Evolutionary conservation across 2,888 invertebrate species (phyloP).

Genomic region (Noctua janthina): DNA sequence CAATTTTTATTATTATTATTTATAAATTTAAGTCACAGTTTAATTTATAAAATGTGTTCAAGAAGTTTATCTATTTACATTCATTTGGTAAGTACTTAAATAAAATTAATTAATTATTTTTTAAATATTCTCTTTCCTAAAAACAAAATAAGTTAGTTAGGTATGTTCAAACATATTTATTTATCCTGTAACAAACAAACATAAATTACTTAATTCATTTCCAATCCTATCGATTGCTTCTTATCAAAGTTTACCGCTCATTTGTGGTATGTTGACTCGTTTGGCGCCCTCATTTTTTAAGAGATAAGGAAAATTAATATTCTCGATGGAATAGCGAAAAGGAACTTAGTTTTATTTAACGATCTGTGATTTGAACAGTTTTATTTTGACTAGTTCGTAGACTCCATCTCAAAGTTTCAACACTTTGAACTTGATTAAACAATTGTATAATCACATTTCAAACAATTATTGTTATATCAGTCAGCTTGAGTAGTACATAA

Average conservation of each 20-base stretch:
- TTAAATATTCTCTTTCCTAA: neutral
- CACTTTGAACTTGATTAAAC: neutral
- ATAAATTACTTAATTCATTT: slow-evolving; percentile 28
- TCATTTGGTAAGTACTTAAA: slow-evolving; percentile 81
- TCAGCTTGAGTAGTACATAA: neutral
- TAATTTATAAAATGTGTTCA: slow-evolving; percentile 82
- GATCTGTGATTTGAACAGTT: neutral
- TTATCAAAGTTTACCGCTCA: slow-evolving; percentile 60
- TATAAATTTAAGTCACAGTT: slow-evolving; percentile 74
- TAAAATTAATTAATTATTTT: neutral
- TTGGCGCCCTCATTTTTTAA: slow-evolving; percentile 48
- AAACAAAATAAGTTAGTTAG: neutral
- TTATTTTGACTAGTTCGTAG: neutral
- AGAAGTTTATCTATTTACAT: slow-evolving; percentile 80
- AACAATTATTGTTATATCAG: neutral
- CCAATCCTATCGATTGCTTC: slow-evolving; percentile 51
- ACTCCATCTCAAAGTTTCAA: neutral
- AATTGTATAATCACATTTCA: neutral
- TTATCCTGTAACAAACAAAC: neutral
- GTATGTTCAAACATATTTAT: neutral
- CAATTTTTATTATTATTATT: slow-evolving; percentile 71
- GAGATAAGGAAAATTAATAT: slow-evolving; percentile 32
- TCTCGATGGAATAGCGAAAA: neutral
- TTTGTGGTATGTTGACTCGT: slow-evolving; percentile 34
- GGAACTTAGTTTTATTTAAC: neutral